A percentile compares a stretch with the other conserved stretches of the same genome.
These are phyloP conservation scores for Lacerta agilis DNA, from an alignment of 2,797 vertebrate species.

Conservation along the genomic window DNA sequence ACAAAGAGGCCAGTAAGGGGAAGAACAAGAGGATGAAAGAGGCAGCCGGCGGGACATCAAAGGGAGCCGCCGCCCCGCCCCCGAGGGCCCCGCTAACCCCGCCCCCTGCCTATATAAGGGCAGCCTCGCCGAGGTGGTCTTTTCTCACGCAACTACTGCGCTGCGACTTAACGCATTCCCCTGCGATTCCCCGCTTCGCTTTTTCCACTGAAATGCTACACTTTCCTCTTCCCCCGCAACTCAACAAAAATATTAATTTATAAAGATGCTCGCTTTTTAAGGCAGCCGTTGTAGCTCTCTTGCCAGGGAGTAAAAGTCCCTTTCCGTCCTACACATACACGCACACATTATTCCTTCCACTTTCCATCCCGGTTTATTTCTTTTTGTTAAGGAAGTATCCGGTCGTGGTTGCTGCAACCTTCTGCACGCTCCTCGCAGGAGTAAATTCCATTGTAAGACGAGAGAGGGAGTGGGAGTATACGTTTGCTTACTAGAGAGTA, in stretches of 20 bases:
- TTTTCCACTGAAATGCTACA: background rate
- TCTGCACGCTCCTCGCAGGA: background rate
- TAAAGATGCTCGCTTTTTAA: background rate
- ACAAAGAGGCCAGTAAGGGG: slow-evolving; percentile 86
- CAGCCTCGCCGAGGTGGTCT: slow-evolving; percentile 72
- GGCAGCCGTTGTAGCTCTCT: background rate
- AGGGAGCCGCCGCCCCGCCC: slow-evolving; percentile 86
- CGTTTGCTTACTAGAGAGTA: too few species aligned
- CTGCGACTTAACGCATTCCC: background rate
- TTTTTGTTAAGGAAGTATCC: background rate
- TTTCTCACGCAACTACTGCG: slow-evolving; percentile 80
- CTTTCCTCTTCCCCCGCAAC: background rate
- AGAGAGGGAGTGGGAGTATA: background rate
- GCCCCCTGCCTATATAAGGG: slow-evolving; percentile 87
- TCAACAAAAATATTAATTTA: background rate
- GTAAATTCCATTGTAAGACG: too few species aligned
- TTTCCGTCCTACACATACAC: background rate
- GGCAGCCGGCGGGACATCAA: slow-evolving; percentile 94
- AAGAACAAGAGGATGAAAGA: slow-evolving; percentile 86
- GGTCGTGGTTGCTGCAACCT: background rate
- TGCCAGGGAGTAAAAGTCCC: background rate
- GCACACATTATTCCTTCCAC: background rate
- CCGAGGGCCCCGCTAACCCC: slow-evolving; percentile 84
- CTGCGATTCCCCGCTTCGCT: background rate
- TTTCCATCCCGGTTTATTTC: background rate